Evolutionary conservation across 2,113 vertebrate genomes (phyloP).

Genomic region (Chloropsis cyanopogon): DNA sequence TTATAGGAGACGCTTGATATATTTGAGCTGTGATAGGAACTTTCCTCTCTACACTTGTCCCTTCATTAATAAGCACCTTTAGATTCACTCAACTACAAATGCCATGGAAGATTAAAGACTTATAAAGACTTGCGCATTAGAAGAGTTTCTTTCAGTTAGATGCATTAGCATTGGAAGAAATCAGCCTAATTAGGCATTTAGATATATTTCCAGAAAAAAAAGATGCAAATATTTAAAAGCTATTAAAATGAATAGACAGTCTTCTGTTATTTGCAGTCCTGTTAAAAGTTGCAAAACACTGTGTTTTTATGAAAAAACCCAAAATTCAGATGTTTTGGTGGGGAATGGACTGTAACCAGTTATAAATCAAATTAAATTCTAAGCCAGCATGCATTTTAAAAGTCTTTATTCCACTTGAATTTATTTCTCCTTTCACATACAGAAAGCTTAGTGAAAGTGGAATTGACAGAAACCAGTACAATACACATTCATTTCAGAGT

Average conservation of each 20-base stretch:
- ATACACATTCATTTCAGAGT: not conserved
- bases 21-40: not conserved
- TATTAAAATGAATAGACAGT: not conserved
- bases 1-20: not conserved
- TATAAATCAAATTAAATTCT: not conserved
- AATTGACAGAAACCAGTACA: not conserved
- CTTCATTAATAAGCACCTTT: not conserved
- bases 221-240: not conserved
- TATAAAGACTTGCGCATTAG: not conserved
- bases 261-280: not conserved
- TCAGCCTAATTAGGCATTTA: not conserved
- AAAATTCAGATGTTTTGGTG: not conserved
- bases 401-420: not conserved
- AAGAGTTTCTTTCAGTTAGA: not conserved
- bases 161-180: not conserved
- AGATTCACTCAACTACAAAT: not conserved
- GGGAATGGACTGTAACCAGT: not conserved
- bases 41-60: not conserved
- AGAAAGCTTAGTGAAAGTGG: not conserved
- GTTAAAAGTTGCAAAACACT: not conserved
- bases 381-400: not conserved
- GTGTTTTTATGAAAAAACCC: not conserved
- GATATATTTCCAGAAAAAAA: not conserved
- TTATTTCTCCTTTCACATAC: constrained; percentile 8
- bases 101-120: not conserved